Evolutionary conservation across 2,113 vertebrate species (phyloP), one percentile per base, ranked within the genome.

Genomic region (Notothenia rossii): DNA sequence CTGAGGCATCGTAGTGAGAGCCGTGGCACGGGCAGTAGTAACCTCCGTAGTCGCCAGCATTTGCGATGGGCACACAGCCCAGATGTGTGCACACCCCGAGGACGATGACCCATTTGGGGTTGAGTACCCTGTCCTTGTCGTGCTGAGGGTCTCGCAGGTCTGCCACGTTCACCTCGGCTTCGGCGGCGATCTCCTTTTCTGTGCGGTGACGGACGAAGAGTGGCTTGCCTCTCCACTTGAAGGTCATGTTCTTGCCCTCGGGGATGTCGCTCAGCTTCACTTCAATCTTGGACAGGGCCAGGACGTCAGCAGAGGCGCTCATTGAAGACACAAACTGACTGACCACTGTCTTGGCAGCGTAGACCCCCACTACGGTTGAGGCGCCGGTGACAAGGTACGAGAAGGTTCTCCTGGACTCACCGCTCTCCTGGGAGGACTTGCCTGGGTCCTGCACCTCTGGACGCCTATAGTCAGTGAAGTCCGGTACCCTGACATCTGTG

Each of bases 21-120:
- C 98, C 97, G 0, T 99, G 98, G 89, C 98, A 99, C 22, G 97
- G 97, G 88, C 97, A 99, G 89, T 97, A 98, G 88, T 97, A 99
- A 3, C 96, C 97, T 0, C 97, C 97, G 8, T 81, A 99, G 29
- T 99, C 98, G 0, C 97, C 98, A 0, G 97, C 95, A 43, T 98
- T 97, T 45, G 98, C 94, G 11, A 99, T 98, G 50, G 97, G 97
- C 4, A 98, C 97, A 0, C 97, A 98, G 13, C 97, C 97, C 62
- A 99, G 95, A 66, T 98, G 97, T 25, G 98, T 97, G 88, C 97
- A 98, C 61, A 98, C 96, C 0, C 97, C 97, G 1, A 97, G 87
- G 33, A 97, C 58, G 51, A 98, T 95, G 40, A 96, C 60, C 96
- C 96, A 97, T 2, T 95, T 94, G 0, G 97, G 96, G 15, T 97